Evolutionary conservation across 2,888 invertebrate species (phyloP).

Genomic region (Clunio marinus): DNA sequence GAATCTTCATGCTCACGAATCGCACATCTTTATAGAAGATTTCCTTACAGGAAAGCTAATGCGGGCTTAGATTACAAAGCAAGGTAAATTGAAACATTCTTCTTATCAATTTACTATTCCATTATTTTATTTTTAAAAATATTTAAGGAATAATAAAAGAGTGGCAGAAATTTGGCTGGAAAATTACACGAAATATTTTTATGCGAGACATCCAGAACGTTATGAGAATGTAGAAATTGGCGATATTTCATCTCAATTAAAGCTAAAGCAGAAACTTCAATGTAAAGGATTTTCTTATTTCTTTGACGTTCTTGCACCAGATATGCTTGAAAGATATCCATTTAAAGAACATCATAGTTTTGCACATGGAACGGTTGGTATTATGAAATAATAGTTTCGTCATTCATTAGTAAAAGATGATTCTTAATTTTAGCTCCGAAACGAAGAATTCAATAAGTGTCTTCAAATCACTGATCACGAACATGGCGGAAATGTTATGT

Average conservation of each 20-base stretch:
- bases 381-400: background rate
- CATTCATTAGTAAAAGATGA: background rate
- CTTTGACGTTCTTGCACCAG: constrained; percentile 88
- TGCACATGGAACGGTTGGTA: background rate
- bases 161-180: constrained; percentile 99
- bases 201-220: constrained; percentile 67
- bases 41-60: constrained; percentile 22
- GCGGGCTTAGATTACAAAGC: constrained; percentile 19
- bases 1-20: constrained; percentile 71
- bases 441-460: background rate
- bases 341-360: constrained; percentile 3
- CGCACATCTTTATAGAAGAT: constrained; percentile 62
- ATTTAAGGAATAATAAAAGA: constrained; percentile 67
- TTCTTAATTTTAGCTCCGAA: constrained; percentile 11
- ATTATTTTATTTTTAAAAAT: background rate
- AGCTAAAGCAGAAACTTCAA: constrained; percentile 65
- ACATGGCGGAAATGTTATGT: background rate
- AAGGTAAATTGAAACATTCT: background rate
- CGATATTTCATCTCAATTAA: constrained; percentile 71
- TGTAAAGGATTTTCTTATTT: constrained; percentile 96
- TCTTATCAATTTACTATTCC: background rate
- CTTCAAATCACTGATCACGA: background rate
- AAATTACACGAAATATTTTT: constrained; percentile 85
- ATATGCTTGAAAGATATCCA: constrained; percentile 63
- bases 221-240: constrained; percentile 63